These are phyloP conservation scores for Biston stratarius DNA, from an alignment of 2,888 invertebrate species.

Conservation along the genomic window DNA sequence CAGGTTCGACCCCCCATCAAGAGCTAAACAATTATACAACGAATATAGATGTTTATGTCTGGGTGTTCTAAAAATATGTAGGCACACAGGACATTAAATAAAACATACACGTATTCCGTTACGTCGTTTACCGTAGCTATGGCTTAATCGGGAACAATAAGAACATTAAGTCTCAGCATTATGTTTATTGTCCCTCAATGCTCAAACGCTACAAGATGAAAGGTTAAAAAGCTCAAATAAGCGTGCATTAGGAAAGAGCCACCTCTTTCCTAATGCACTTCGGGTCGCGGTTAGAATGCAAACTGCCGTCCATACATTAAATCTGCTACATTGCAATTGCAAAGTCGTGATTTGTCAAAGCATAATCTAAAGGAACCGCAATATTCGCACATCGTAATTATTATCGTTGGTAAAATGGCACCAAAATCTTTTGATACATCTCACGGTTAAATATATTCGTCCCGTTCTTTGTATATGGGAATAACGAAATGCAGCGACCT, in stretches of 20 bases:
- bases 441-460: conserved; percentile 43
- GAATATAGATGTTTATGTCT: too few relatives aligned
- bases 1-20: too few relatives aligned
- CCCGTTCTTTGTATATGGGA: conserved; percentile 27
- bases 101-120: conserved; percentile 24
- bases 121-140: conserved; percentile 44
- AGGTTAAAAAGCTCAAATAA: conserved; percentile 87
- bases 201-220: conserved; percentile 82
- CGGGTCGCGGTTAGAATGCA: conserved; percentile 86
- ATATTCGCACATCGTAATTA: conserved; percentile 87
- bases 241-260: conserved; percentile 87
- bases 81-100: conserved; percentile 17
- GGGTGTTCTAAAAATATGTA: too few relatives aligned
- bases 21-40: too few relatives aligned
- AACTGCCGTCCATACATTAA: conserved; percentile 87
- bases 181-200: conserved; percentile 82
- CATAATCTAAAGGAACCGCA: conserved; percentile 84
- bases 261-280: too few relatives aligned
- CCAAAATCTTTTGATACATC: conserved; percentile 67
- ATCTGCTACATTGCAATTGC: conserved; percentile 86
- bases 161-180: conserved; percentile 73
- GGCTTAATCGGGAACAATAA: conserved; percentile 69
- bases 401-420: conserved; percentile 83
- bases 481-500: conserved; percentile 28
- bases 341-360: conserved; percentile 87